phyloP scores from a whole-genome alignment of 1,140 invertebrate genomes.

The Trichonephila clavata region DNA sequence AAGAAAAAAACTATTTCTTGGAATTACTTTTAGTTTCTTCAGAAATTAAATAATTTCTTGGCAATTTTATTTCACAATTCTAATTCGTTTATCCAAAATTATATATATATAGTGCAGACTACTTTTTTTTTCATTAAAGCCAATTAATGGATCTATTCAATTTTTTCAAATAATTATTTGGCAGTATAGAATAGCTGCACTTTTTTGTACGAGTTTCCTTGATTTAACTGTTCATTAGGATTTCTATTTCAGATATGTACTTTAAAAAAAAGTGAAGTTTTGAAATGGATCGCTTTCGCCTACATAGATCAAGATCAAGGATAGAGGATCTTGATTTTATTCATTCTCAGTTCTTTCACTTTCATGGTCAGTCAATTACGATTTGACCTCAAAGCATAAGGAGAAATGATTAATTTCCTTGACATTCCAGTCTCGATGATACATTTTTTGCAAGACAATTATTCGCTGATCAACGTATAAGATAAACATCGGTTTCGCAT shows the following conservation, averaged over 20 bases:
- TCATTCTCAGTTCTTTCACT: constrained; percentile 52
- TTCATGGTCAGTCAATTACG: constrained; percentile 45
- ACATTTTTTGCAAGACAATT: not conserved
- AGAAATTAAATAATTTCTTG: too few relatives aligned
- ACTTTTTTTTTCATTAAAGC: not conserved
- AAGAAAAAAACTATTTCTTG: too few relatives aligned
- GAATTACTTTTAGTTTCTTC: too few relatives aligned
- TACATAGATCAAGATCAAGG: constrained; percentile 48
- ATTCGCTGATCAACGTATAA: not conserved
- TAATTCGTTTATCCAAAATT: not conserved
- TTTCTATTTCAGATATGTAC: not conserved
- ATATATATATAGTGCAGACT: not conserved
- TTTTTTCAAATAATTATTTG: not conserved
- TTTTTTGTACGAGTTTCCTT: not conserved
- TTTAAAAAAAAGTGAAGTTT: not conserved
- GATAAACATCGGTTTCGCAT: not conserved
- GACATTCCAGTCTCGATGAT: constrained; percentile 32
- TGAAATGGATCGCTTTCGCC: constrained; percentile 29
- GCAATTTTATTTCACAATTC: not conserved
- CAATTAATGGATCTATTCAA: not conserved
- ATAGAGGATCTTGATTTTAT: constrained; percentile 29
- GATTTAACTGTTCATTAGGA: not conserved
- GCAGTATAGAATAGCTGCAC: not conserved
- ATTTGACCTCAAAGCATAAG: constrained; percentile 38
- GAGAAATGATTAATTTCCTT: constrained; percentile 28